Conservation (phyloP, 2,888 invertebrate species). For the Lithophane ornitopus region DNA sequence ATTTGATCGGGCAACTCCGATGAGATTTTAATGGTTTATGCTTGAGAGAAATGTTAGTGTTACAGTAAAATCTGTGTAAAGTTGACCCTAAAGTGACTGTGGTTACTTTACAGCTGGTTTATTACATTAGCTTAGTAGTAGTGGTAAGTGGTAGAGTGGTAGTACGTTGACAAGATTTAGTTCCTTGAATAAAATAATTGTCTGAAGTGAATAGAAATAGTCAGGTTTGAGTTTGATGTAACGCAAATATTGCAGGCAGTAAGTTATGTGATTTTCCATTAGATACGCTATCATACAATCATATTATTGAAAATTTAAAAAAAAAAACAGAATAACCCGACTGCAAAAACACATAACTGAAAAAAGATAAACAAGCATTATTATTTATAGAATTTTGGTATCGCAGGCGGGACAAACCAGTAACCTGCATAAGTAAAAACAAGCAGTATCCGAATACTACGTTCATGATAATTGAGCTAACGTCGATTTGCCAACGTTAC, state of each 20-base stretch:
- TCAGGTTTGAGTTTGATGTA: not conserved
- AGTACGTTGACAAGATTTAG: not conserved
- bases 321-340: no score
- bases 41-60: conserved; percentile 4
- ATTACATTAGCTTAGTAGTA: not conserved
- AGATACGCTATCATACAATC: not conserved
- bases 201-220: not conserved
- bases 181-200: not conserved
- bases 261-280: not conserved
- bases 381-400: no score
- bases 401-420: no score
- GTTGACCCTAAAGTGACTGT: not conserved
- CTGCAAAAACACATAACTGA: no score
- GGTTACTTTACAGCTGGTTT: not conserved
- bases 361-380: no score
- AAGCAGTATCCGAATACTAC: not conserved
- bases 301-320: no score
- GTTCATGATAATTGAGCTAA: not conserved
- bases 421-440: not conserved
- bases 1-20: conserved; percentile 29
- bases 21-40: conserved; percentile 19
- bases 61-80: conserved; percentile 1
- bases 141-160: no score
- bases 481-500: not conserved
- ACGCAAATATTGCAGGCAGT: not conserved